These are phyloP conservation scores for Anoplolepis gracilipes DNA, from an alignment of 1,140 invertebrate genomes.

Conservation along the genomic window DNA sequence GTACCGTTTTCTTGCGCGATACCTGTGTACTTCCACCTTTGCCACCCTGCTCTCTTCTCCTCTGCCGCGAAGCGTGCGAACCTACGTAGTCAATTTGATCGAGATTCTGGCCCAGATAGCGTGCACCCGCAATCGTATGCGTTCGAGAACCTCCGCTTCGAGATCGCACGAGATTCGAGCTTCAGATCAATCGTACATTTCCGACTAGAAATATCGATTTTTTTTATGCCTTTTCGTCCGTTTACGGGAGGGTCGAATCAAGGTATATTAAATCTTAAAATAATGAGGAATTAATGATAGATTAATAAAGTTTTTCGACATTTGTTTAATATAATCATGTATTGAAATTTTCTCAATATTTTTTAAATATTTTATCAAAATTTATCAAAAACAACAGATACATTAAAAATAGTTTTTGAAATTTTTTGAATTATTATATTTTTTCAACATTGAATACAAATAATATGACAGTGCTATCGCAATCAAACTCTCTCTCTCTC, in stretches of 20 bases:
- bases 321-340: not conserved
- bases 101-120: constrained; percentile 78
- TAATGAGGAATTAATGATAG: not conserved
- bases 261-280: not conserved
- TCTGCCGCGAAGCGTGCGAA: constrained; percentile 74
- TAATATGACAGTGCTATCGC: too few relatives aligned
- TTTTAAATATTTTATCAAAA: not conserved
- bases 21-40: constrained; percentile 28
- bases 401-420: too few relatives aligned
- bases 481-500: too few relatives aligned
- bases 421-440: too few relatives aligned
- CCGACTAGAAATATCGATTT: not conserved
- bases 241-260: too few relatives aligned
- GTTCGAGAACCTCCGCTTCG: not conserved
- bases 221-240: not conserved
- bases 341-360: not conserved
- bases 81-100: constrained; percentile 75
- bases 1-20: constrained; percentile 34
- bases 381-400: not conserved
- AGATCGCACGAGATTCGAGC: constrained; percentile 25
- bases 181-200: constrained; percentile 7
- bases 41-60: not conserved
- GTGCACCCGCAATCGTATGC: constrained; percentile 37
- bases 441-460: too few relatives aligned
- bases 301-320: not conserved